phyloP scores from a whole-genome alignment of 1,140 invertebrate genomes.

The Drosophila parvula region DNA sequence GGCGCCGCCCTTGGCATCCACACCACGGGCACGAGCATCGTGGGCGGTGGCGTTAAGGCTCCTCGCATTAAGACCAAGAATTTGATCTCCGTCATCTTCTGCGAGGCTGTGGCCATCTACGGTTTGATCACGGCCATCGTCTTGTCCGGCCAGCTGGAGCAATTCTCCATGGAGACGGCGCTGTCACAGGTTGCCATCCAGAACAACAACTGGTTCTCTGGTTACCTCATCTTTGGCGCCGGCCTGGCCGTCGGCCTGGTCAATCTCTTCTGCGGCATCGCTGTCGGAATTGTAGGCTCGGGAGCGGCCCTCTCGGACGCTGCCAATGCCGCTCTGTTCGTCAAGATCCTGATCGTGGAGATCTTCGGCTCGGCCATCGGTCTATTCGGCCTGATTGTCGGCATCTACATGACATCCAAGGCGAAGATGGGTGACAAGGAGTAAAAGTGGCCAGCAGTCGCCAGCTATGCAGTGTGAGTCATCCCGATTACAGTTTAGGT shows the following conservation, averaged over 20 bases:
- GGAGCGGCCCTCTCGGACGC: slow-evolving; percentile 98
- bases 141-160: slow-evolving; percentile 92
- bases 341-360: slow-evolving; percentile 99
- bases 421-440: slow-evolving; percentile 86
- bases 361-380: slow-evolving; percentile 99
- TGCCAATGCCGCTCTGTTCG: slow-evolving; percentile 96
- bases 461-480: slow-evolving; percentile 46
- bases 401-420: slow-evolving; percentile 94
- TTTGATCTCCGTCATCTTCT: slow-evolving; percentile 99
- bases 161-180: slow-evolving; percentile 84
- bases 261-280: slow-evolving; percentile 97
- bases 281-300: slow-evolving; percentile 97
- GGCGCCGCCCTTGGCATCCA: slow-evolving; percentile 99
- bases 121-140: slow-evolving; percentile 99
- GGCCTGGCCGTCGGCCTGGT: slow-evolving; percentile 96
- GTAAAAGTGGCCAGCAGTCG: slow-evolving; percentile 34
- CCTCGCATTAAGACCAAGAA: slow-evolving; percentile 99
- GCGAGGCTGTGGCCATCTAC: slow-evolving; percentile 99
- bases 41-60: slow-evolving; percentile 99
- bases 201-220: slow-evolving; percentile 89
- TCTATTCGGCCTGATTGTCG: slow-evolving; percentile 98
- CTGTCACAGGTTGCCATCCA: slow-evolving; percentile 72
- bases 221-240: slow-evolving; percentile 98
- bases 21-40: slow-evolving; percentile 97
- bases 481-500: slow-evolving; percentile 1